phyloP scores from a whole-genome alignment of 2,888 invertebrate species.

The Entomobrya multifasciata region DNA sequence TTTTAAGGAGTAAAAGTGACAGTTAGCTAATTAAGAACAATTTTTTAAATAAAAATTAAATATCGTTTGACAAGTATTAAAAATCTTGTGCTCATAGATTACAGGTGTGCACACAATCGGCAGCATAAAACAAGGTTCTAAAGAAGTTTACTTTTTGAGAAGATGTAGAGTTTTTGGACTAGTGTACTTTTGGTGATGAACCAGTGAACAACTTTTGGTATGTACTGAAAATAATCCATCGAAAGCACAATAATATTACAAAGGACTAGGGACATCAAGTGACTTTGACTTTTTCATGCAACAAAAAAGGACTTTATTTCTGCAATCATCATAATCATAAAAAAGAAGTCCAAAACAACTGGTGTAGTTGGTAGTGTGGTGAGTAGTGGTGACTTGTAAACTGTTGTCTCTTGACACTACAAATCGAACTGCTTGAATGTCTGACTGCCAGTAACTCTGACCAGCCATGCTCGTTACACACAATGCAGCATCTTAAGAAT shows the following conservation, averaged over 20 bases:
- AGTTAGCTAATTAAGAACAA: background rate
- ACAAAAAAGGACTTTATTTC: no score
- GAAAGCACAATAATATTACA: background rate
- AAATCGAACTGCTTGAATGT: no score
- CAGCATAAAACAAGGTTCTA: conserved; percentile 25
- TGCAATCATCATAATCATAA: conserved; percentile 9
- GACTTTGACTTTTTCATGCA: no score
- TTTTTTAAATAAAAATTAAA: background rate
- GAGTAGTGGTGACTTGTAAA: background rate
- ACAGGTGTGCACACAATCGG: background rate
- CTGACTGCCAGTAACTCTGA: no score
- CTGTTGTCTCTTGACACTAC: no score
- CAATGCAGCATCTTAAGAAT: no score
- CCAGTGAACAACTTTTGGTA: conserved; percentile 30
- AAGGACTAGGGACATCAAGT: no score
- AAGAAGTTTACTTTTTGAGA: conserved; percentile 14
- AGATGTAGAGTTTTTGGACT: background rate
- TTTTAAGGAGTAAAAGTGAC: conserved; percentile 41
- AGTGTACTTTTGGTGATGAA: conserved; percentile 27
- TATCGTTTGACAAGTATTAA: background rate
- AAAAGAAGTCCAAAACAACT: conserved; percentile 20
- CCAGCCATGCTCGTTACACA: background rate
- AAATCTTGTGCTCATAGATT: no score
- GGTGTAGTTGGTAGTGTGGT: background rate
- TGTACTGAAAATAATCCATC: no score